Evolutionary conservation across 1,140 invertebrate genomes (phyloP), one percentile per base, ranked within the genome.

Genomic region (Magallana angulata): DNA sequence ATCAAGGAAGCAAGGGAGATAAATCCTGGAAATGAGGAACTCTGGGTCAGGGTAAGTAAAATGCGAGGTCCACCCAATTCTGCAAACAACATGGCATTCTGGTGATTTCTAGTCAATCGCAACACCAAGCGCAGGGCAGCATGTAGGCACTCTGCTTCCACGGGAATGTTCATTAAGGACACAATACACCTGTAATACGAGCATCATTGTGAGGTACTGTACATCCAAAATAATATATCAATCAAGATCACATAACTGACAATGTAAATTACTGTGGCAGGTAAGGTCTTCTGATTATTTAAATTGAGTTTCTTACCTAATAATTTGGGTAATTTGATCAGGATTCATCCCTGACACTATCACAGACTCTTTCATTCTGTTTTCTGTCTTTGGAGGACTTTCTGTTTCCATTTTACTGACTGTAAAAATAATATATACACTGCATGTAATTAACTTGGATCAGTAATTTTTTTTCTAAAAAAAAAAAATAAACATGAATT

Each of bases 111-210:
- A 0, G 98, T 98, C 16, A 98, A 93, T 6, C 97, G 95, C 2
- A 98, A 95, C 86, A 96, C 97, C 0, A 98, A 95, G 58, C 97
- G 96, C 95, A 98, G 96, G 3, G 97, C 95, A 11, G 98, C 97
- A 91, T 98, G 97, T 12, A 98, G 94, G 2, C 97, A 96, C 90
- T 98, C 97, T 11, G 97, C 95, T 92, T 98, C 97, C 2, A 97
- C 96, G 14, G 96, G 96, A 86, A 97, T 95, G 18, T 95, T 92
- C 87, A 98, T 95, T n/a, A 98, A 93, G 71, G 96, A 96, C 0
- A 97, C 97, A 91, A 97, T 97, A n/a, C 96, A 96, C 81, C 96
- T 95, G 88, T 36, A 90, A 85, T 62, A 84, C 0, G 2, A 48
- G 36, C 36, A 48, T 48, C 36, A 48, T 48, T 48, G 36, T 48